phyloP scores from a whole-genome alignment of 2,797 vertebrate species.

The Diceros bicornis region DNA sequence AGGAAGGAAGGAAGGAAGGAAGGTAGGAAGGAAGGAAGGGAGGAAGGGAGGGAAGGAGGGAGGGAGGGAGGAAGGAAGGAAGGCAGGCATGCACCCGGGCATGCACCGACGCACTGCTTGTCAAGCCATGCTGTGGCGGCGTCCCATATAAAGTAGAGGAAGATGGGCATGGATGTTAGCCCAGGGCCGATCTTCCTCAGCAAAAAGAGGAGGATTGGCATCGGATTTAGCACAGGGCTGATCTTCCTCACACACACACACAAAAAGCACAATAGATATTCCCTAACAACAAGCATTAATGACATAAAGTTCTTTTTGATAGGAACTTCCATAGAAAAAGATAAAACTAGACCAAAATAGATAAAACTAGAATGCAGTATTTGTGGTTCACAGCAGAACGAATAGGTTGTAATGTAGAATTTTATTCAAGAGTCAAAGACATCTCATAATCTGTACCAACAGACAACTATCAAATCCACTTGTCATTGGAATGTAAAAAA shows the following conservation, averaged over 20 bases:
- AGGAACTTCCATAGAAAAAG: neutral
- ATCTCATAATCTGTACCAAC: neutral
- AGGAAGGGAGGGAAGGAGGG: fast-evolving
- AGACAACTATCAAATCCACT: neutral
- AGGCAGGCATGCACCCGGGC: neutral
- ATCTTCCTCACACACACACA: too few species aligned
- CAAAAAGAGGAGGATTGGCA: too few species aligned
- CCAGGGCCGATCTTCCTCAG: too few species aligned
- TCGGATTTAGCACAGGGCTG: too few species aligned
- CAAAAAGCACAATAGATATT: neutral
- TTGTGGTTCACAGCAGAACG: neutral
- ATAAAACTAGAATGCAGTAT: neutral
- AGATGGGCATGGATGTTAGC: too few species aligned
- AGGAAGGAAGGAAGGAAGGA: neutral
- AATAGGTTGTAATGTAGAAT: constrained; percentile 15
- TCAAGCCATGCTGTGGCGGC: too few species aligned
- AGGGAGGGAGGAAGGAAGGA: neutral
- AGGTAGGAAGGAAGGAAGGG: neutral
- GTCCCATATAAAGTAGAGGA: too few species aligned
- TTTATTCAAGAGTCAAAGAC: constrained; percentile 34
- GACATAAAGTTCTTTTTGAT: neutral
- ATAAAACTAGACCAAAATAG: neutral
- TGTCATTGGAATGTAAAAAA: neutral
- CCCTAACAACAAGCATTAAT: neutral
- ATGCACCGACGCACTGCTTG: too few species aligned